Base-by-base conservation (phyloP, 2,113 vertebrate species). In the Indicator maculatus region DNA sequence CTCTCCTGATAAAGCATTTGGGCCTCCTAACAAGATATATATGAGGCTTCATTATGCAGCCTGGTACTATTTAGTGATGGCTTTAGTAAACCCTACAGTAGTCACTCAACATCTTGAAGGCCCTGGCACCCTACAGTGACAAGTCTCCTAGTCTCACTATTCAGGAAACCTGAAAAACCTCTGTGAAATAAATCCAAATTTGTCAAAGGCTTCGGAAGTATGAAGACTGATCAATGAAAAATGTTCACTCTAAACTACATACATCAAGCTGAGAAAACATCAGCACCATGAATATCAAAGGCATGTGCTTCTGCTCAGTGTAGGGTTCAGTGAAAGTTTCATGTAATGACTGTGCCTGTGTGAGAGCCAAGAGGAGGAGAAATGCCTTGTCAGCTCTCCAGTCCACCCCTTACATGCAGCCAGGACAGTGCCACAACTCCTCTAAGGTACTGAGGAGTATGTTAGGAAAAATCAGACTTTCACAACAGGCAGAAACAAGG, bases 61-160 rank as follows among this genome's bases (percentile, higher is more conserved):
- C 41, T 41, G 9, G 6, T 69, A 47, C 47, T 27, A 28, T 52
- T 15, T 36, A 89, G 21, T 33, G 38, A 44, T 27, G 65, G 59
- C 47, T 90, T 55, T 6, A 63, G 36, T 15, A 30, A 55, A 63
- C 6, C 30, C 44, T 24, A 36, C 56, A 92, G 72, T 27, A 83
- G 15, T 16, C 27, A 41, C n/a, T 61, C 85, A 23, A 7, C 20
- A n/a, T 5, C 65, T 39, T 26, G 41, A 81, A 86, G 33, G 55
- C 24, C 41, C 8, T 0, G 0, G 12, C 6, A 63, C 10, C 16
- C 33, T 26, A 26, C 0, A 0, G 55, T 16, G 11, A 72, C 59
- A 52, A 6, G 11, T 61, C 27, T 87, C 39, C 15, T 41, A 60
- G 31, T 7, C n/a, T 65, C 24, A 23, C 19, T 33, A 16, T 10